phyloP scores from a whole-genome alignment of 2,797 vertebrate genomes.

The Thunnus albacares region DNA sequence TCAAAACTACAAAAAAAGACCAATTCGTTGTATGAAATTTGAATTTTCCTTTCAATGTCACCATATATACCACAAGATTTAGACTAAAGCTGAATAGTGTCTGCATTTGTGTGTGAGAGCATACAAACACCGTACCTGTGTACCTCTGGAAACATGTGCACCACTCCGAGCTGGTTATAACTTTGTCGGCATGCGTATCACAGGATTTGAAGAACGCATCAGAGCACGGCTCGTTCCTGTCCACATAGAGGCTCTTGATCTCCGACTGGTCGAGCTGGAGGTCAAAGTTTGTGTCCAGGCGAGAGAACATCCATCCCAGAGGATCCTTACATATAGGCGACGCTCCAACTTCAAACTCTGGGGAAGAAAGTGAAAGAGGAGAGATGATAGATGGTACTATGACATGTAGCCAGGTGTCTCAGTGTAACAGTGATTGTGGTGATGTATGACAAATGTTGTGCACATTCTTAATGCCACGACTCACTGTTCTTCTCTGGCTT shows the following conservation, averaged over 20 bases:
- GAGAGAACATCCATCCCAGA: slow-evolving; percentile 98
- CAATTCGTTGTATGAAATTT: too few relatives aligned
- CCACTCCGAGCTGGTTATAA: slow-evolving; percentile 97
- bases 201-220: slow-evolving; percentile 95
- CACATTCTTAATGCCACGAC: slow-evolving; percentile 54
- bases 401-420: not conserved
- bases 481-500: slow-evolving; percentile 94
- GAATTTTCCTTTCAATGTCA: not conserved
- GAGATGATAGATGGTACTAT: not conserved
- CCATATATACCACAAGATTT: not conserved
- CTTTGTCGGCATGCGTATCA: slow-evolving; percentile 90
- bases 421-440: not conserved
- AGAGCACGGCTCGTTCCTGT: slow-evolving; percentile 93
- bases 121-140: slow-evolving; percentile 84
- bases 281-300: slow-evolving; percentile 96
- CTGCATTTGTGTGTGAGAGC: slow-evolving; percentile 12
- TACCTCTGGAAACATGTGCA: slow-evolving; percentile 98
- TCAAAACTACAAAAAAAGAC: not conserved
- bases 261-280: slow-evolving; percentile 94
- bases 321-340: slow-evolving; percentile 95
- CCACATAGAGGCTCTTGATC: slow-evolving; percentile 92
- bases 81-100: not conserved
- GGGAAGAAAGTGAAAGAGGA: not conserved
- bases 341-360: slow-evolving; percentile 92
- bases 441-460: not conserved